Conservation (phyloP, 2,888 invertebrate species). For the Thymelicus sylvestris region DNA sequence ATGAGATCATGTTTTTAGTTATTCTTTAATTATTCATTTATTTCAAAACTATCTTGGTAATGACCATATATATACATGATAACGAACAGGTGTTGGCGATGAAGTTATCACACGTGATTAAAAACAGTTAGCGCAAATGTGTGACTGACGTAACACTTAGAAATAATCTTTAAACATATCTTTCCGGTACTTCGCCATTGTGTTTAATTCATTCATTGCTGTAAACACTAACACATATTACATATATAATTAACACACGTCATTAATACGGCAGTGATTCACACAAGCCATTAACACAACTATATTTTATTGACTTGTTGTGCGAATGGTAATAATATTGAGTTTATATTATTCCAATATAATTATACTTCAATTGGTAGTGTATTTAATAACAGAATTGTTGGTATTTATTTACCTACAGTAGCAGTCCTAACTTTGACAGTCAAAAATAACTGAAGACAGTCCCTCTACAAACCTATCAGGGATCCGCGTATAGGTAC, state of each 20-base stretch:
- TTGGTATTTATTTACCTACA: too few species aligned
- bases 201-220: neutral
- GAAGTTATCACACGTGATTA: neutral
- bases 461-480: too few species aligned
- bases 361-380: too few species aligned
- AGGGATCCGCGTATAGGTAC: too few species aligned
- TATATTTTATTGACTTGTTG: conserved; percentile 1
- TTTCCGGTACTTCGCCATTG: conserved; percentile 1
- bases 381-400: too few species aligned
- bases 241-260: neutral
- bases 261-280: too few species aligned
- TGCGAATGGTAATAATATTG: neutral
- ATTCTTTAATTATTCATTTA: too few species aligned
- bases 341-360: neutral
- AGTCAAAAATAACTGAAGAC: too few species aligned
- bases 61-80: too few species aligned
- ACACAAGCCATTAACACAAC: neutral
- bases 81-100: neutral
- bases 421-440: too few species aligned
- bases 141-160: neutral
- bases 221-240: neutral
- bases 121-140: neutral
- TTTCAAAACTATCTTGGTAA: too few species aligned
- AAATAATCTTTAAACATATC: neutral
- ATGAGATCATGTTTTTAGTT: too few species aligned